Base-by-base conservation (phyloP, 1,140 invertebrate genomes). In the Brachionus plicatilis region DNA sequence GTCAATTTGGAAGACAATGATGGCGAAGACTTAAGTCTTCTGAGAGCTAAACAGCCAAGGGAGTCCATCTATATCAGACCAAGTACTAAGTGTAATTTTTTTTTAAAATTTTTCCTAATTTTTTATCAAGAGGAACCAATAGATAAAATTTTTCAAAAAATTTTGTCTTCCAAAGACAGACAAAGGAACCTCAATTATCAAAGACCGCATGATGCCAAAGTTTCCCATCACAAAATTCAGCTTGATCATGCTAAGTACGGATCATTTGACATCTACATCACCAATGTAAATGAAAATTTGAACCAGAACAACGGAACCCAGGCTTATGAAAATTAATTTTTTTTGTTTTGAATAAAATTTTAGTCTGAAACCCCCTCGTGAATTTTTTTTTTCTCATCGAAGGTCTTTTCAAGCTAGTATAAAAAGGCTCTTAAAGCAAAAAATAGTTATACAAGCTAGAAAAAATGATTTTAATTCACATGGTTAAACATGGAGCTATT, bases 231-330 rank as follows among this genome's bases (percentile, higher is more conserved):
- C 17, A 76, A 76, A 47, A 76, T 76, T 50, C 79, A 65, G 20
- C 33, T 65, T 20, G 79, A 82, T 45, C 43, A 43, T 43, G 79
- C 79, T 29, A 82, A 82, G 43, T 82, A 82, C 43, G 79, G 79
- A 33, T 82, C 79, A 24, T 82, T 82, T 24, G 79, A 82, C 43
- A 82, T 82, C 11, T 82, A 65, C 79, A 65, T 82, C 9, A 82
- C 79, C 17, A 82, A 82, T 47, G 43, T 82, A 3, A 82, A 82
- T 37, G 79, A 82, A 82, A 82, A 82, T 47, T 12, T 29, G 9
- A 82, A 82, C 79, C 41, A 65, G 8, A 82, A 82, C 53, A 65
- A 60, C 27, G 68, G 37, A 1, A 37, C 29, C 11, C 11, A 12
- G 9, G 37, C 17, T 72, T 45, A 72, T 72, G 11, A 72, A 43